Percentiles rank a stretch among this genome's conserved stretches.
Conservation (phyloP, 2,113 vertebrate genomes). For the Psettodes erumei region DNA sequence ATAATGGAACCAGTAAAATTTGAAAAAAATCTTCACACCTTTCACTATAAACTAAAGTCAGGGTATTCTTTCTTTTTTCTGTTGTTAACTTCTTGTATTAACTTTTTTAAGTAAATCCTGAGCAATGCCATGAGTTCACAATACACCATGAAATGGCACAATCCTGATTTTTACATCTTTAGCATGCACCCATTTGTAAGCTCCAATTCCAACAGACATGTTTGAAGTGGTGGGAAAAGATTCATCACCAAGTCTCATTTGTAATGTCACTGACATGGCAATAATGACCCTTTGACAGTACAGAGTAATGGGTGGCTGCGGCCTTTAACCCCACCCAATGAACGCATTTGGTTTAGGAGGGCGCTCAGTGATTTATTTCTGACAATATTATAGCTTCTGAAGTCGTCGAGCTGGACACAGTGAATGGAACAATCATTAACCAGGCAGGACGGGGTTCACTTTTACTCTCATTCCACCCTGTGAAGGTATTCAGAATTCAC, state of each 20-base stretch:
- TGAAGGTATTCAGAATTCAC: constrained; percentile 72
- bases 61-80: not conserved
- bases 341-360: constrained; percentile 79
- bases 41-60: not conserved
- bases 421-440: constrained; percentile 82
- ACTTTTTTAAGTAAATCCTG: not conserved
- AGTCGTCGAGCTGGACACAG: constrained; percentile 76
- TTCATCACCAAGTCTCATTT: constrained; percentile 83
- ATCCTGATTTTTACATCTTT: constrained; percentile 31
- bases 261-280: constrained; percentile 79
- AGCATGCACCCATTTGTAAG: constrained; percentile 52
- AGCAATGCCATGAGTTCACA: not conserved
- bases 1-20: too few species aligned
- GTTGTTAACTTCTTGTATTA: not conserved
- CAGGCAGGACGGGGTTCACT: constrained; percentile 73
- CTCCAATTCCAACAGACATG: constrained; percentile 34
- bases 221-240: constrained; percentile 80
- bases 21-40: not conserved
- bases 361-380: constrained; percentile 80
- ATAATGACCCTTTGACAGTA: constrained; percentile 81
- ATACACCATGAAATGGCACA: constrained; percentile 3
- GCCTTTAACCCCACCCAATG: constrained; percentile 79
- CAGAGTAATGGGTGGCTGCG: constrained; percentile 80
- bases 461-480: constrained; percentile 69
- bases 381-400: constrained; percentile 81